phyloP scores from a whole-genome alignment of 2,113 vertebrate genomes.

The Felis chaus region DNA sequence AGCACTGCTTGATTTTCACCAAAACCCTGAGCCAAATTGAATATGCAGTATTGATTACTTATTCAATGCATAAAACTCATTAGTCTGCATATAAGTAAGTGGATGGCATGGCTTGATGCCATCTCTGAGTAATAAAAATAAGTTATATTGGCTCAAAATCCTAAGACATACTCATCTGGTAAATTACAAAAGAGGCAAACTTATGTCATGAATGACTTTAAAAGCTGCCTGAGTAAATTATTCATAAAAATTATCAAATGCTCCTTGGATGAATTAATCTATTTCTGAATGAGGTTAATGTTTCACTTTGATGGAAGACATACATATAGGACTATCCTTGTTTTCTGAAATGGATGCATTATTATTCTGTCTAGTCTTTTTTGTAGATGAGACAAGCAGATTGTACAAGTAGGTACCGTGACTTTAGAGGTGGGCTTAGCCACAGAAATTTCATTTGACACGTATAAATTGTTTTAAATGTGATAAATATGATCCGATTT shows the following conservation, averaged over 20 bases:
- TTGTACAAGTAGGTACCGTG: neutral
- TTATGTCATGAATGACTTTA: neutral
- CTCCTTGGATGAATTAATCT: constrained; percentile 30
- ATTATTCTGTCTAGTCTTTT: neutral
- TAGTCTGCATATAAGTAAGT: neutral
- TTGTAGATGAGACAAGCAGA: neutral
- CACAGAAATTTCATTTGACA: neutral
- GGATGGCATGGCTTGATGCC: neutral
- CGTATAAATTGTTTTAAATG: neutral
- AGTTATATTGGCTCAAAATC: constrained; percentile 25
- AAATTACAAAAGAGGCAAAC: constrained; percentile 5
- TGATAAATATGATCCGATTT: neutral
- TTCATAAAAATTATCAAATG: constrained; percentile 23
- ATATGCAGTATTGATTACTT: constrained; percentile 46
- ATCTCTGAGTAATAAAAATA: constrained; percentile 44
- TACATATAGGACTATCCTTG: neutral
- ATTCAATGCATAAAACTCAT: constrained; percentile 2
- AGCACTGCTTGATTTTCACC: constrained; percentile 40
- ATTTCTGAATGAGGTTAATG: constrained; percentile 25
- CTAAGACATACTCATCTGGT: constrained; percentile 19
- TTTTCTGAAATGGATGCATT: neutral
- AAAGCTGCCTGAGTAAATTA: constrained; percentile 7
- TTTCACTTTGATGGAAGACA: neutral
- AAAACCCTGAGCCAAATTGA: constrained; percentile 10
- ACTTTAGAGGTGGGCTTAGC: neutral